phyloP scores from a whole-genome alignment of 2,888 invertebrate genomes.

The Cyclophora punctaria region DNA sequence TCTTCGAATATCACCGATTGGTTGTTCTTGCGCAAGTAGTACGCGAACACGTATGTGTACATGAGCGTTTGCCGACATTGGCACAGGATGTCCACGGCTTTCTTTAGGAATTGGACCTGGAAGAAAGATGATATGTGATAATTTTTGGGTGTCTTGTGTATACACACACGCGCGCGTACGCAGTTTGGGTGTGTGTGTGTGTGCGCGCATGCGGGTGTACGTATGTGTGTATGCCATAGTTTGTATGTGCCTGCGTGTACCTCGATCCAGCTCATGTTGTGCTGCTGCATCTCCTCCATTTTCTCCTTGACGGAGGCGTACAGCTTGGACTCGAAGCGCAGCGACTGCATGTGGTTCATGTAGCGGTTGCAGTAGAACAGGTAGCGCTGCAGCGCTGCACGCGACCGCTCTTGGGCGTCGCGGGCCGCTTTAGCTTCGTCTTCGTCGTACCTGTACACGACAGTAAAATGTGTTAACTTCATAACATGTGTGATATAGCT shows the following conservation, averaged over 20 bases:
- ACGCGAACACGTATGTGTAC: conserved; percentile 99
- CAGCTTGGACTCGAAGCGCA: conserved; percentile 97
- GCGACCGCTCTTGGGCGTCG: conserved; percentile 95
- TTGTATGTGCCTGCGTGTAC: conserved; percentile 42
- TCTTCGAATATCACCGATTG: conserved; percentile 99
- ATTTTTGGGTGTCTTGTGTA: background rate
- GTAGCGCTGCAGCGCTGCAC: conserved; percentile 96
- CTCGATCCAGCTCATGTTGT: conserved; percentile 99
- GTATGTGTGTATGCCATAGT: too few species aligned
- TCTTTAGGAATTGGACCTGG: conserved; percentile 96
- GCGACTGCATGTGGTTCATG: conserved; percentile 99
- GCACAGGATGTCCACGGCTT: conserved; percentile 97
- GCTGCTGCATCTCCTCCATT: conserved; percentile 99
- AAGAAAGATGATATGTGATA: background rate
- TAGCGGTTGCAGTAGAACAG: conserved; percentile 99
- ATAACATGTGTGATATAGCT: too few species aligned
- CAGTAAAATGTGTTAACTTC: too few species aligned
- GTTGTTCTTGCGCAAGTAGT: conserved; percentile 97
- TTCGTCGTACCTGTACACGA: conserved; percentile 83
- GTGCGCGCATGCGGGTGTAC: too few species aligned
- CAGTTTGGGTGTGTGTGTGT: too few species aligned
- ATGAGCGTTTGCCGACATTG: conserved; percentile 98
- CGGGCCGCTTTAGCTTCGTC: conserved; percentile 96
- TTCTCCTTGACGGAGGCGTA: conserved; percentile 97
- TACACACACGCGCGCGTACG: too few species aligned